Evolutionary conservation across 64 coral and sea anemone species (phyloP).

Genomic region (Platygyra sinensis): DNA sequence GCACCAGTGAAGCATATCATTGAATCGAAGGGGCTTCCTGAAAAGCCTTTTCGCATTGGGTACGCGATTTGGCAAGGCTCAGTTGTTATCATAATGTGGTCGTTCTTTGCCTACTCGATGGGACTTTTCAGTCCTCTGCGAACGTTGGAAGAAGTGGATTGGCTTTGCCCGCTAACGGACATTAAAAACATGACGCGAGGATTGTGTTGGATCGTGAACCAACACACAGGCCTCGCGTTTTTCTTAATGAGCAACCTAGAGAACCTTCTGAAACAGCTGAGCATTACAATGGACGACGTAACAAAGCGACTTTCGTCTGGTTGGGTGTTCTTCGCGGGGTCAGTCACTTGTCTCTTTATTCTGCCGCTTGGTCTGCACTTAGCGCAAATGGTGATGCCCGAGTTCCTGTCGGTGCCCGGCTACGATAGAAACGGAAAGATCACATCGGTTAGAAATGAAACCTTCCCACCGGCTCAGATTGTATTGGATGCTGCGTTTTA

Average conservation of each 20-base stretch:
- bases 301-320: neutral
- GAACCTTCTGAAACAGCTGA: neutral
- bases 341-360: neutral
- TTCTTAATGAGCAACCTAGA: conserved; percentile 25
- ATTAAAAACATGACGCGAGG: conserved; percentile 49
- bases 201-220: conserved; percentile 30
- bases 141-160: conserved; percentile 27
- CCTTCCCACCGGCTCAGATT: conserved; percentile 31
- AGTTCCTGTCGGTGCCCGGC: neutral
- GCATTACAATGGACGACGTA: conserved; percentile 27
- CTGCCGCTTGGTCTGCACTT: conserved; percentile 1
- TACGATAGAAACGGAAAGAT: neutral
- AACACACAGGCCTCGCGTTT: conserved; percentile 31
- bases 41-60: neutral
- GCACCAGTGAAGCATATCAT: neutral
- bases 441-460: neutral
- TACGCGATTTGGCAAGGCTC: conserved; percentile 17
- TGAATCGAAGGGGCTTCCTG: neutral
- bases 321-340: conserved; percentile 12
- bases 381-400: conserved; percentile 35
- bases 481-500: neutral
- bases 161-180: conserved; percentile 52
- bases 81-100: conserved; percentile 35
- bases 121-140: neutral
- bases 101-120: conserved; percentile 42